These are phyloP conservation scores for Masticophis lateralis DNA, from an alignment of 2,797 vertebrate genomes.

Conservation along the genomic window DNA sequence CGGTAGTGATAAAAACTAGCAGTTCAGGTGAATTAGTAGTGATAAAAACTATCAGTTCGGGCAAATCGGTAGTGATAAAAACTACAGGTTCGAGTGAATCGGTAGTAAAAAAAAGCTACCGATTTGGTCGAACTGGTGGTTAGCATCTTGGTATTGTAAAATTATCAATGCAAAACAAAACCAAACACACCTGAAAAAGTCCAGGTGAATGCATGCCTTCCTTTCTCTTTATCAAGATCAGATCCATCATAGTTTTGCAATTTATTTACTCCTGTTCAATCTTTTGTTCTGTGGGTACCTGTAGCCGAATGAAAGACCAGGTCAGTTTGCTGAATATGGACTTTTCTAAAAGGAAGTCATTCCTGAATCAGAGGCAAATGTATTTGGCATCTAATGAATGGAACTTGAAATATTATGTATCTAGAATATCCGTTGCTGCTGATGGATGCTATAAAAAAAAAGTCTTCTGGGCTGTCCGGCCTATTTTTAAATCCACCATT, in stretches of 20 bases:
- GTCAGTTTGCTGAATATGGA: neutral
- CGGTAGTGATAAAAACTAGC: too few species aligned
- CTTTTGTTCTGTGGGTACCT: neutral
- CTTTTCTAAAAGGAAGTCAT: neutral
- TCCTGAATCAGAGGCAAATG: constrained; percentile 17
- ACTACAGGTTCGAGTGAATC: too few species aligned
- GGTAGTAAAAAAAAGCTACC: too few species aligned
- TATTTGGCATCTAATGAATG: neutral
- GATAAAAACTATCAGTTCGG: too few species aligned
- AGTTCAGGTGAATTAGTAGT: too few species aligned
- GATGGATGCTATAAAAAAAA: constrained; percentile 16
- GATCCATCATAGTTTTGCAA: neutral
- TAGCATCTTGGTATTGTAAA: neutral
- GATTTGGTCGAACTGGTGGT: too few species aligned
- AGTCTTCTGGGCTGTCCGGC: constrained; percentile 28
- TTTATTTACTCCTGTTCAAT: neutral
- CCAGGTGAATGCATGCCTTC: neutral
- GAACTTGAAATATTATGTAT: constrained; percentile 21
- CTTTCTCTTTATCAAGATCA: neutral
- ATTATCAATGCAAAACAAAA: neutral
- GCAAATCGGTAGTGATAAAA: too few species aligned
- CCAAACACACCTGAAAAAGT: neutral
- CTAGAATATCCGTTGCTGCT: constrained; percentile 33
- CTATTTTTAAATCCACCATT: constrained; percentile 55
- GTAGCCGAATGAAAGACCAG: neutral